phyloP scores from a whole-genome alignment of 1,140 invertebrate genomes.

The Tetramorium alpestre region DNA sequence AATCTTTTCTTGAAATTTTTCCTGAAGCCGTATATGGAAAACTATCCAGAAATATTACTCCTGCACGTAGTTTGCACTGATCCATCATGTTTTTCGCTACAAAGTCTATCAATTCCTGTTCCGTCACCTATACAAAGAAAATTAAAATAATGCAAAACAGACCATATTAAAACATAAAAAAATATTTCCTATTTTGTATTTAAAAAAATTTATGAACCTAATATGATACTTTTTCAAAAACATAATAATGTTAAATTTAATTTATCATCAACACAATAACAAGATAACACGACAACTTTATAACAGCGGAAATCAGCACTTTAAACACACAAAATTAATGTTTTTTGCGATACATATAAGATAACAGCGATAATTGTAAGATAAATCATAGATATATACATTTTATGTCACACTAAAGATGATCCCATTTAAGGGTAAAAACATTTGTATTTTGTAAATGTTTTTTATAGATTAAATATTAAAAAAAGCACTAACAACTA shows the following conservation, averaged over 20 bases:
- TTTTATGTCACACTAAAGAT: too few relatives aligned
- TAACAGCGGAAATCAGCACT: too few relatives aligned
- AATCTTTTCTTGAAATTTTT: conserved; percentile 82
- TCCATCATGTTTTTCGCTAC: conserved; percentile 66
- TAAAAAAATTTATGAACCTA: background rate
- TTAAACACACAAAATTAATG: too few relatives aligned
- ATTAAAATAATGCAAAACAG: background rate
- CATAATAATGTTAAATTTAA: background rate
- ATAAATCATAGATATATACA: too few relatives aligned
- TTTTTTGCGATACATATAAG: too few relatives aligned
- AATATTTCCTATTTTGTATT: background rate
- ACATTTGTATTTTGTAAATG: too few relatives aligned
- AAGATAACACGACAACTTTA: too few relatives aligned
- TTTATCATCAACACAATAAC: background rate
- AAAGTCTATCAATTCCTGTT: conserved; percentile 70
- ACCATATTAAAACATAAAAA: background rate
- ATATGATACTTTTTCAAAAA: background rate
- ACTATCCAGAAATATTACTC: conserved; percentile 83
- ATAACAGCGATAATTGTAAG: too few relatives aligned
- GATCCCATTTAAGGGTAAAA: too few relatives aligned
- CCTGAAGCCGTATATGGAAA: conserved; percentile 85
- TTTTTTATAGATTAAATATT: too few relatives aligned
- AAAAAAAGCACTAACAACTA: too few relatives aligned
- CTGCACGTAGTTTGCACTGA: conserved; percentile 80
- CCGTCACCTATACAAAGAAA: conserved; percentile 66